Evolutionary conservation across 2,113 vertebrate species (phyloP).

Genomic region (Candoia aspera): DNA sequence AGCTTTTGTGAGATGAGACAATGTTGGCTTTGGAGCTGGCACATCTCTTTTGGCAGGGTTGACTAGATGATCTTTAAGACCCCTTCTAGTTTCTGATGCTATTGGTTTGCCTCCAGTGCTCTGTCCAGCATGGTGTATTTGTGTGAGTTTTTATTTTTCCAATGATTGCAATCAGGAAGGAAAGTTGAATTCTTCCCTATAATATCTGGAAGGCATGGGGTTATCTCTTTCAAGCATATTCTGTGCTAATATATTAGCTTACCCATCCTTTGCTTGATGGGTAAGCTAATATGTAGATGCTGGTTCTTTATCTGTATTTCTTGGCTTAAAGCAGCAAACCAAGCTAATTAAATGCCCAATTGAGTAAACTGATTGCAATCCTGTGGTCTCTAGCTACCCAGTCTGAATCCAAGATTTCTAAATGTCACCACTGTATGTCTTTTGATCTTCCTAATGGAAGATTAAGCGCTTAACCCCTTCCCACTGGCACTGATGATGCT

Average conservation of each 20-base stretch:
- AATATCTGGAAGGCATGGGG: background rate
- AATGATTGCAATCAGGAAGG: background rate
- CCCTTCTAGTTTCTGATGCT: background rate
- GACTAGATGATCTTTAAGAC: background rate
- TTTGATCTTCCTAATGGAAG: constrained; percentile 51
- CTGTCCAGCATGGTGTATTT: accelerated
- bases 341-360: constrained; percentile 62
- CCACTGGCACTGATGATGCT: constrained; percentile 32
- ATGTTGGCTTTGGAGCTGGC: too few relatives aligned
- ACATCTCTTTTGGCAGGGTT: too few relatives aligned
- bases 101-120: background rate
- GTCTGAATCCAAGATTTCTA: constrained; percentile 26
- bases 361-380: constrained; percentile 41
- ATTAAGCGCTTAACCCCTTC: constrained; percentile 42
- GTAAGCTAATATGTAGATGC: background rate
- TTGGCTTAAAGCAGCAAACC: background rate
- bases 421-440: background rate
- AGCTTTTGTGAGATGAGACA: too few relatives aligned
- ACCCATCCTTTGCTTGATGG: background rate
- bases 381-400: constrained; percentile 34
- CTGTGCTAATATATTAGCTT: accelerated
- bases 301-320: background rate
- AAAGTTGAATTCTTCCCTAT: background rate
- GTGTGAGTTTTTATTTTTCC: background rate
- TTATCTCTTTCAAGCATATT: background rate